phyloP scores from a whole-genome alignment of 2,113 vertebrate genomes.

The Paramormyrops kingsleyae region DNA sequence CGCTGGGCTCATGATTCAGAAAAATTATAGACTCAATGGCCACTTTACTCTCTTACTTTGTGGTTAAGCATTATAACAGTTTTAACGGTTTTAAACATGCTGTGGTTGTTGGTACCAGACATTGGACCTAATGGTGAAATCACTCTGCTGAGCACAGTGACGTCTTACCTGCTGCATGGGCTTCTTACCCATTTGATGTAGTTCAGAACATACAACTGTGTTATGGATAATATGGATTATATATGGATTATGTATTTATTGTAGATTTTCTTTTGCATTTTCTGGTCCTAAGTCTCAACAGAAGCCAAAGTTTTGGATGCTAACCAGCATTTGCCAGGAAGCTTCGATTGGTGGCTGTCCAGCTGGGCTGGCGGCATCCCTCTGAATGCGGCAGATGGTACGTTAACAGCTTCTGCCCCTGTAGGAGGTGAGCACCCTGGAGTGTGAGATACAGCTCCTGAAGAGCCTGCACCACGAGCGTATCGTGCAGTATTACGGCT shows the following conservation, averaged over 20 bases:
- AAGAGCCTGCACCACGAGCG: constrained; percentile 91
- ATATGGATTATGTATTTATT: neutral
- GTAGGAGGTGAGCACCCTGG: constrained; percentile 91
- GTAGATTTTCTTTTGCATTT: neutral
- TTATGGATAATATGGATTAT: neutral
- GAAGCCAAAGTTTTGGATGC: neutral
- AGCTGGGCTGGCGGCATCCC: neutral
- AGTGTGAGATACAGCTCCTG: constrained; percentile 93
- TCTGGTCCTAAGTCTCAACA: neutral
- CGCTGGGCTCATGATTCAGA: too few species aligned
- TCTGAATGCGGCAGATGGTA: neutral
- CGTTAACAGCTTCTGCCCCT: neutral
- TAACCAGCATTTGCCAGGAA: neutral
- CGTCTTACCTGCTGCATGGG: neutral
- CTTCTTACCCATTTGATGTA: neutral
- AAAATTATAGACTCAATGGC: too few species aligned
- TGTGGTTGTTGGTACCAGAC: too few species aligned
- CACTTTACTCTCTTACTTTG: too few species aligned
- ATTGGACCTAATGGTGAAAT: neutral
- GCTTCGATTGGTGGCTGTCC: neutral
- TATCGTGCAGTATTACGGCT: constrained; percentile 91
- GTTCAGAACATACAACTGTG: neutral
- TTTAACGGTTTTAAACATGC: too few species aligned
- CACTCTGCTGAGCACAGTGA: neutral
- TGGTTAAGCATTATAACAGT: too few species aligned